phyloP scores from a whole-genome alignment of 64 coral and sea anemone species.

The Pocillopora verrucosa region DNA sequence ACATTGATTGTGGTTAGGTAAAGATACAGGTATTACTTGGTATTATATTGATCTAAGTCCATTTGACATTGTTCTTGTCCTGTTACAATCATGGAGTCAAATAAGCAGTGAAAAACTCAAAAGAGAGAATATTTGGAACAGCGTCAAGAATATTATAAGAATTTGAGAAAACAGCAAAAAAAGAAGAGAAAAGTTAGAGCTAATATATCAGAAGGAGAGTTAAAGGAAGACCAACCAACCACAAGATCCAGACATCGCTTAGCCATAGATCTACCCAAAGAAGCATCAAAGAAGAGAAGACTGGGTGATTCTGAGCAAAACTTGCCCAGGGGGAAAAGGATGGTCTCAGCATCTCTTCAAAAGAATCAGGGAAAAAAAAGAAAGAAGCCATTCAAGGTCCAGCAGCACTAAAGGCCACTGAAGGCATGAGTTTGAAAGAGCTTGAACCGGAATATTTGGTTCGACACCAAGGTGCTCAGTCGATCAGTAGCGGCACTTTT shows the following conservation, averaged over 20 bases:
- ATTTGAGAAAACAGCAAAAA: conserved; percentile 14
- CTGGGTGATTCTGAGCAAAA: not conserved
- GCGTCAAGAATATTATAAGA: conserved; percentile 9
- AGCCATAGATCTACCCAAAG: not conserved
- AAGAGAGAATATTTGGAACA: not conserved
- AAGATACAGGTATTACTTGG: too few relatives aligned
- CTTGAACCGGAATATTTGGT: not conserved
- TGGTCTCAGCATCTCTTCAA: not conserved
- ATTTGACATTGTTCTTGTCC: not conserved
- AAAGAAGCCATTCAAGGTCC: not conserved
- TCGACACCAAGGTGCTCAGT: not conserved
- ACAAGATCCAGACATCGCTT: not conserved
- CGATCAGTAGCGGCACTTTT: conserved; percentile 48
- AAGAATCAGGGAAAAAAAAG: not conserved
- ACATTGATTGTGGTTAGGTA: too few relatives aligned
- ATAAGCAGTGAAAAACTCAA: not conserved
- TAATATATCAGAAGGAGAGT: not conserved
- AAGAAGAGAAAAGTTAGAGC: not conserved
- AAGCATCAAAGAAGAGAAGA: not conserved
- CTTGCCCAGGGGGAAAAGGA: not conserved
- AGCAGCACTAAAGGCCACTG: not conserved
- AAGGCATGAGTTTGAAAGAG: not conserved
- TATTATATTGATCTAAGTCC: too few relatives aligned
- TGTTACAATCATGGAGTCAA: conserved; percentile 15
- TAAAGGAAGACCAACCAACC: not conserved